phyloP scores from a whole-genome alignment of 2,113 vertebrate genomes.

The Varanus salvator region DNA sequence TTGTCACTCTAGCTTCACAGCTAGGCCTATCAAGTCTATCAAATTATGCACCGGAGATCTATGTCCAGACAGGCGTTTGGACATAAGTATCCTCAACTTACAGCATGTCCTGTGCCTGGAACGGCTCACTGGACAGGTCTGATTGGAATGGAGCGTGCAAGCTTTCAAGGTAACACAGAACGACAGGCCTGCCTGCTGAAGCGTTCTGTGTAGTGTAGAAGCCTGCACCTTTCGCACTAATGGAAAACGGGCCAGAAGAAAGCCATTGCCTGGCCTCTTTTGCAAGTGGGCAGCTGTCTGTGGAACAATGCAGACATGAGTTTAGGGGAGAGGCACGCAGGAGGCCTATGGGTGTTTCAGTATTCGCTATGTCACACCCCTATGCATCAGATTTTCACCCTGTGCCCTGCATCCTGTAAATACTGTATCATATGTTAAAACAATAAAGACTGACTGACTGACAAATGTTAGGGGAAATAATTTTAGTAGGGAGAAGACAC shows the following conservation, averaged over 20 bases:
- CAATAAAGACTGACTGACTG: too few species aligned
- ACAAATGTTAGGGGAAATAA: conserved; percentile 30
- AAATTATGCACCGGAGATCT: neutral
- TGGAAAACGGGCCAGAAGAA: neutral
- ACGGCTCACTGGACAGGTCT: too few species aligned
- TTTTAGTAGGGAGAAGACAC: conserved; percentile 62
- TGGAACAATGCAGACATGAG: neutral
- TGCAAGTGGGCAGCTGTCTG: neutral
- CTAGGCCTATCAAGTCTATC: too few species aligned
- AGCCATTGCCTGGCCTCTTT: neutral
- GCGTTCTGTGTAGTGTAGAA: neutral
- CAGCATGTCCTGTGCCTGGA: neutral
- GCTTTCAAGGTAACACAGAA: neutral
- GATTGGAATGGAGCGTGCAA: neutral
- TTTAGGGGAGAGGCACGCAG: neutral
- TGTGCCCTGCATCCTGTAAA: conserved; percentile 61
- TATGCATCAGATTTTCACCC: conserved; percentile 30
- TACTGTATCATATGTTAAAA: conserved; percentile 44
- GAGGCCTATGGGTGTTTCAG: neutral
- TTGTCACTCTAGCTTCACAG: neutral
- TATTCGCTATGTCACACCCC: neutral
- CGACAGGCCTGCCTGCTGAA: neutral
- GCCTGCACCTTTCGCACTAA: neutral
- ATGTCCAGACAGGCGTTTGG: neutral
- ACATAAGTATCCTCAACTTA: neutral